Base-by-base conservation (phyloP, 2,113 vertebrate species). In the Monarcha castaneiventris region DNA sequence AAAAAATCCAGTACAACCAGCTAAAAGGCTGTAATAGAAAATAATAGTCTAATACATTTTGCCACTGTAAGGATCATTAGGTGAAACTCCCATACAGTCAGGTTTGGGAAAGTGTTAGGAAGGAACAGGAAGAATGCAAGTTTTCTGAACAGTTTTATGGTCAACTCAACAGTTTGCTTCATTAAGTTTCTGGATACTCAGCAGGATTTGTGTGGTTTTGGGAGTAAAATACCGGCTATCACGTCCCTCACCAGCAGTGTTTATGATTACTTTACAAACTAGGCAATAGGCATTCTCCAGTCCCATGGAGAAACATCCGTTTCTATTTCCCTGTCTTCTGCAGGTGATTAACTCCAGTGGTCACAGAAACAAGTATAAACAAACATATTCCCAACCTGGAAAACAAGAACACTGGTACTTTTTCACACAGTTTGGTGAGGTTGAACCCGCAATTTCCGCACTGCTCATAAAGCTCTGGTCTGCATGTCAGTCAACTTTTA, bases 401-500 rank as follows among this genome's bases (percentile, higher is more conserved):
- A 91, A 93, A 72, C 48, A 95, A 92, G 95, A 88, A 9, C 37
- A 41, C 16, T 77, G 56, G 6, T 54, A 79, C 75, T 90, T 90
- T 96, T 95, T 94, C 76, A 56, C 51, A 84, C 26, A 72, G 44
- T 84, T 92, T 92, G 83, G 74, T 82, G 85, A 95, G 64, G 87
- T 51, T 93, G 61, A 88, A 80, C 67, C 71, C 93, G 49, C 93
- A 97, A 85, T 83, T 92, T 94, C 84, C 12, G 0, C 41, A 67
- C 69, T 58, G 72, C 72, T 96, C 35, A n/a, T 94, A 97, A 96
- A 95, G 72, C 64, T 97, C 86, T 96, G 73, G 43, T 82, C 64
- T 93, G 77, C 29, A 27, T 90, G 97, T 96, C 83, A 91, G 94
- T 96, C 90, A 97, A 79, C 49, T 96, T 97, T 94, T 96, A 95